Evolutionary conservation across 1,140 invertebrate species (phyloP).

Genomic region (Acyrthosiphon pisum): DNA sequence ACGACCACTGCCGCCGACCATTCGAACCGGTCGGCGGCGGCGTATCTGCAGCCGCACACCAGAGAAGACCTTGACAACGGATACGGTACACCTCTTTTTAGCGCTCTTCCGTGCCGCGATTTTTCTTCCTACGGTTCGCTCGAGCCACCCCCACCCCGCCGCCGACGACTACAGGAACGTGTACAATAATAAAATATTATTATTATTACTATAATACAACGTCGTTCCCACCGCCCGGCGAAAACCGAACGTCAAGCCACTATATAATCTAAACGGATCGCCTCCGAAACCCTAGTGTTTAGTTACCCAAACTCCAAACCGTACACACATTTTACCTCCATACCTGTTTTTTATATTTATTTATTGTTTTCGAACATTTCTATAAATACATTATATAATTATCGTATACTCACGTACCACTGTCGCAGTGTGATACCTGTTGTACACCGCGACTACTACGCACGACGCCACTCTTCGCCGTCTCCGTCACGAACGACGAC

Average conservation of each 20-base stretch:
- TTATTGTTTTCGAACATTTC: not conserved
- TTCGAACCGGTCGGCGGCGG: slow-evolving; percentile 22
- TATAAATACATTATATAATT: not conserved
- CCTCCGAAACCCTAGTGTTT: slow-evolving; percentile 46
- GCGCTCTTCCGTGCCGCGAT: slow-evolving; percentile 37
- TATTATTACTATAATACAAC: not conserved
- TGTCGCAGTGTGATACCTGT: not conserved
- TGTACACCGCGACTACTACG: not conserved
- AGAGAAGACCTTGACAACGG: slow-evolving; percentile 41
- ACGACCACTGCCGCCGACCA: not conserved
- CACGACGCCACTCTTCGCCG: not conserved
- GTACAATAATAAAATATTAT: not conserved
- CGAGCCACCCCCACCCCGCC: not conserved
- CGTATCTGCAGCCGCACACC: slow-evolving; percentile 20
- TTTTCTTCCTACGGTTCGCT: slow-evolving; percentile 46
- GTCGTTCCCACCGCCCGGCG: slow-evolving; percentile 31
- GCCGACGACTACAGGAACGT: not conserved
- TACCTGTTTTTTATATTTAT: not conserved
- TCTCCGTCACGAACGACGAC: not conserved
- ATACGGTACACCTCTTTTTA: slow-evolving; percentile 38
- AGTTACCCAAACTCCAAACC: slow-evolving; percentile 47
- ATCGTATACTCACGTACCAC: not conserved
- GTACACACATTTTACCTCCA: slow-evolving; percentile 1
- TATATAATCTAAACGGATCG: slow-evolving; percentile 47
- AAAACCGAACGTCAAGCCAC: slow-evolving; percentile 28